phyloP scores from a whole-genome alignment of 2,888 invertebrate genomes.

The Alloscopus bannaensis region DNA sequence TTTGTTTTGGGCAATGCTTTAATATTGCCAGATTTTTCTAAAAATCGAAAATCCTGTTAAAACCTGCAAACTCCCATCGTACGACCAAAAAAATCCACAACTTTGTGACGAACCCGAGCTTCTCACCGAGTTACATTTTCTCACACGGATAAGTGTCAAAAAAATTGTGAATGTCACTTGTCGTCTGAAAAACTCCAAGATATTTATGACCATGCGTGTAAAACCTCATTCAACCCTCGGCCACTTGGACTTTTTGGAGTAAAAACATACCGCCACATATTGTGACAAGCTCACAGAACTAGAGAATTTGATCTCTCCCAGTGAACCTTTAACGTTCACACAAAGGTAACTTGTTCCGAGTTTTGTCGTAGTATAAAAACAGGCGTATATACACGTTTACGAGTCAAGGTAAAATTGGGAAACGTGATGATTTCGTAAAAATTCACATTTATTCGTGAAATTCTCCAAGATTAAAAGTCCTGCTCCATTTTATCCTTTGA shows the following conservation, averaged over 20 bases:
- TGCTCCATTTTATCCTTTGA: constrained; percentile 7
- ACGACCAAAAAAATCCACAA: no score
- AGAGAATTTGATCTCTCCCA: constrained; percentile 1
- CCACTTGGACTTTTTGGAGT: no score
- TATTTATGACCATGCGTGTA: constrained; percentile 12
- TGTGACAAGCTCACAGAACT: constrained; percentile 4
- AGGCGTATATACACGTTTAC: background rate
- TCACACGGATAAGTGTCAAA: constrained; percentile 33
- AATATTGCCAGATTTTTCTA: no score
- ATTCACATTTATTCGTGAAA: constrained; percentile 50
- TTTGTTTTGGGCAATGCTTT: no score
- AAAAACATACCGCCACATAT: no score
- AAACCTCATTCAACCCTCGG: no score
- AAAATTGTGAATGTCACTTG: constrained; percentile 11
- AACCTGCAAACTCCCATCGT: no score
- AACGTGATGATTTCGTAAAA: constrained; percentile 52
- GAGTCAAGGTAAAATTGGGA: constrained; percentile 50
- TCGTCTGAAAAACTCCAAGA: constrained; percentile 18
- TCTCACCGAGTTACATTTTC: background rate
- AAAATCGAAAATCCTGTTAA: no score
- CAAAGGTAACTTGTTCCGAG: no score
- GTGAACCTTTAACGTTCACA: no score
- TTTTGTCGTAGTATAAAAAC: no score
- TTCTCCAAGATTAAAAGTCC: constrained; percentile 17
- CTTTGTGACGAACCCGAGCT: no score